Evolutionary conservation across 2,113 vertebrate species (phyloP).

Genomic region (Neogobius melanostomus): DNA sequence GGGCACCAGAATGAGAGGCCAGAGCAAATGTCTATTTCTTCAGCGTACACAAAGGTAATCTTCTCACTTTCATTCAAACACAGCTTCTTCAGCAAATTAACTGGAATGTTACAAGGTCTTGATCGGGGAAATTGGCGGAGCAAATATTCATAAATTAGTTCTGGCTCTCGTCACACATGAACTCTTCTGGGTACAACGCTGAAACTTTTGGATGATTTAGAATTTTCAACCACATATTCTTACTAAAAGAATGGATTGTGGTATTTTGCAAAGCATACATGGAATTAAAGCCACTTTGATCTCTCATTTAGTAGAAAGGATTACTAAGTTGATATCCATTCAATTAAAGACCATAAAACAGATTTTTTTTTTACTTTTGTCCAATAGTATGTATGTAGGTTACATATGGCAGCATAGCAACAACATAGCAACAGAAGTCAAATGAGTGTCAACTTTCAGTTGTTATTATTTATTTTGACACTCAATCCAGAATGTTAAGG

Average conservation of each 20-base stretch:
- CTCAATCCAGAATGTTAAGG: too few relatives aligned
- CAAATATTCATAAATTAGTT: slow-evolving; percentile 6
- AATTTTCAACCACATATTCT: neutral
- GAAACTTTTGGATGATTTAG: neutral
- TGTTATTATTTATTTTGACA: too few relatives aligned
- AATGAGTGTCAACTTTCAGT: too few relatives aligned
- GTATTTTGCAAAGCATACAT: neutral
- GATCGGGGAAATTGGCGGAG: neutral
- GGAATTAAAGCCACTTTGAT: too few relatives aligned
- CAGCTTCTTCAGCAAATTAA: neutral
- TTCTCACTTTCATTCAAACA: neutral
- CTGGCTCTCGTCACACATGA: neutral
- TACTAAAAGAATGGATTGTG: neutral
- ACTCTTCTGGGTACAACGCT: neutral
- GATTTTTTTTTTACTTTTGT: too few relatives aligned
- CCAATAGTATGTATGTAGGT: too few relatives aligned
- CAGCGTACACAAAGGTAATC: slow-evolving; percentile 8
- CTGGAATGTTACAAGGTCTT: slow-evolving; percentile 3
- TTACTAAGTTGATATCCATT: too few relatives aligned
- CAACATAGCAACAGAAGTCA: too few relatives aligned
- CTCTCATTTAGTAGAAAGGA: too few relatives aligned
- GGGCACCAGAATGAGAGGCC: neutral
- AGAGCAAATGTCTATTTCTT: slow-evolving; percentile 1
- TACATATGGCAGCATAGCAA: too few relatives aligned
- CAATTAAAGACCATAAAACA: too few relatives aligned